These are phyloP conservation scores for Emydura subglobosa DNA, from an alignment of 2,113 vertebrate species.

Conservation along the genomic window DNA sequence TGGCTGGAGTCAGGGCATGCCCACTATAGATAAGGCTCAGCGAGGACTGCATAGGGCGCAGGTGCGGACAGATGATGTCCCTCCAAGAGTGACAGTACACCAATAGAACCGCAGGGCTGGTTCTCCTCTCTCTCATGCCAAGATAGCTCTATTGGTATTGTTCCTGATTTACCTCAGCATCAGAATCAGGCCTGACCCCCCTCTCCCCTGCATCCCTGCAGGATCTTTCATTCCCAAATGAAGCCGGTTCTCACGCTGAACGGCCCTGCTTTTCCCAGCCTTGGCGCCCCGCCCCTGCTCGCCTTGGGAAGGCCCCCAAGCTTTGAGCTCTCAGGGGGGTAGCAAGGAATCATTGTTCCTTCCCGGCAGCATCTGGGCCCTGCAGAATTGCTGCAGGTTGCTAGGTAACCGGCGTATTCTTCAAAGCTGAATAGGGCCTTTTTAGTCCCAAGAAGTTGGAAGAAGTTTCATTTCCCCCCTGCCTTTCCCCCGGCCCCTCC, in stretches of 20 bases:
- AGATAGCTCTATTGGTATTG: not conserved
- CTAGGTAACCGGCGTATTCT: conserved; percentile 73
- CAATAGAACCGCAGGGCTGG: not conserved
- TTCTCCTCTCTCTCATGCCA: not conserved
- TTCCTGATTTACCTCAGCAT: not conserved
- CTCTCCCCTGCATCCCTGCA: not conserved
- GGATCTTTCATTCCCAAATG: not conserved
- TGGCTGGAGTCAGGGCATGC: not conserved
- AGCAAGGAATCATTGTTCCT: conserved; percentile 15
- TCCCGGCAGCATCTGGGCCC: not conserved
- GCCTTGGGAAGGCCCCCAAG: not conserved
- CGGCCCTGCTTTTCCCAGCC: not conserved
- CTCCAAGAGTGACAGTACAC: not conserved
- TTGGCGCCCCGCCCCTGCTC: fast-evolving
- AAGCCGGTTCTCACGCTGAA: not conserved
- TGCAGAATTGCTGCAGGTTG: conserved; percentile 62
- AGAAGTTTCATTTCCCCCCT: conserved; percentile 56
- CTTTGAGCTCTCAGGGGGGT: conserved; percentile 5
- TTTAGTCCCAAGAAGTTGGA: conserved; percentile 47
- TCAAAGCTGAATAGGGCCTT: conserved; percentile 70
- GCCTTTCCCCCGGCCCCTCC: conserved; percentile 30
- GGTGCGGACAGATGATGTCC: not conserved
- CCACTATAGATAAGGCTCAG: not conserved
- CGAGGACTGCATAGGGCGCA: not conserved
- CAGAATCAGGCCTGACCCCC: not conserved